phyloP scores from a whole-genome alignment of 2,888 invertebrate genomes.

The Cryptus viduatorius region DNA sequence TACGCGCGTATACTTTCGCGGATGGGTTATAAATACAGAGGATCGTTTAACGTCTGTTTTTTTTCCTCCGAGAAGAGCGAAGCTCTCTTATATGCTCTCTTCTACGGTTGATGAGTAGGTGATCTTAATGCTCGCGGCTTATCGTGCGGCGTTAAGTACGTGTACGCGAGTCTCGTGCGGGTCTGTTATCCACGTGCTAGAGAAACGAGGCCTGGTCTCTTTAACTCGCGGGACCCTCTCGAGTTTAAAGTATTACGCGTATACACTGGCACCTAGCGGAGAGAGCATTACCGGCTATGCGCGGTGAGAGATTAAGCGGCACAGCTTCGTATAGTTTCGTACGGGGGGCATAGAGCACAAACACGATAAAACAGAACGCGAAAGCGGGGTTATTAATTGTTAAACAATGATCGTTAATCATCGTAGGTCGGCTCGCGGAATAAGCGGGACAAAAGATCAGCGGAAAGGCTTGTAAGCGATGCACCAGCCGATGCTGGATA shows the following conservation, averaged over 20 bases:
- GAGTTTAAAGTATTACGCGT: conserved; percentile 57
- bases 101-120: conserved; percentile 43
- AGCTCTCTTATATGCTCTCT: conserved; percentile 10
- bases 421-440: conserved; percentile 42
- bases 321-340: conserved; percentile 13
- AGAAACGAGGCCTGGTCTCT: conserved; percentile 26
- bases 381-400: conserved; percentile 69
- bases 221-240: conserved; percentile 45
- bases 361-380: conserved; percentile 63
- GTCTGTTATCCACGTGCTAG: conserved; percentile 47
- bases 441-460: conserved; percentile 28
- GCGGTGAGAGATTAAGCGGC: conserved; percentile 60
- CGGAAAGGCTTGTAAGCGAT: conserved; percentile 50
- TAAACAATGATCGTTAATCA: conserved; percentile 74
- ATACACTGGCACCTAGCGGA: conserved; percentile 36
- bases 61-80: not conserved
- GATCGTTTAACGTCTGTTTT: conserved; percentile 37
- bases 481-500: conserved; percentile 41
- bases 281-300: conserved; percentile 9
- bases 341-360: conserved; percentile 37
- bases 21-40: conserved; percentile 20
- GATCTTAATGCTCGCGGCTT: conserved; percentile 58
- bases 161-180: conserved; percentile 29
- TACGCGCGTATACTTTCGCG: conserved; percentile 34
- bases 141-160: conserved; percentile 60